Base-by-base conservation (phyloP, 2,113 vertebrate genomes). In the Halcyon senegalensis region DNA sequence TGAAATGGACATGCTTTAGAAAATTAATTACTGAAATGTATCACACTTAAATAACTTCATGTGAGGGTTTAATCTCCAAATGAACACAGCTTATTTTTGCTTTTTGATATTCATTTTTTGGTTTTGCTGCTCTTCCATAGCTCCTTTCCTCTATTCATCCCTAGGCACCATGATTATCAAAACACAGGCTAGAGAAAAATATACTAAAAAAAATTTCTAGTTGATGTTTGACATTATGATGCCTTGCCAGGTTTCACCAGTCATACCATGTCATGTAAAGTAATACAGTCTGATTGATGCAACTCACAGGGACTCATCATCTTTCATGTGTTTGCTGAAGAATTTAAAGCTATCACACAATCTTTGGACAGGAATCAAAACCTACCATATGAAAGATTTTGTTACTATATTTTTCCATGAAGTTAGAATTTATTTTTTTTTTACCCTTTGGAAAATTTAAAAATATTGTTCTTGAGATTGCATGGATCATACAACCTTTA, bases 181-280 rank as follows among this genome's bases (percentile, higher is more conserved):
- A 78, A 66, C 21, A 59, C 18, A 28, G 19, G 9, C 18, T 58
- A 67, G 31, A 84, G 63, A 81, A 86, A 87, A 92, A 75, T 28
- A 94, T 16, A 33, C 41, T 43, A 10, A 59, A 73, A 73, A 63
- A 70, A 41, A 35, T 9, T 66, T 82, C 33, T 67, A 28, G 53
- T 55, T 68, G 48, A 87, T 79, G 44, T n/a, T 89, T 85, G 84
- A 81, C 76, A 67, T 74, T 58, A 60, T 48, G 82, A 72, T 77
- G 48, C 33, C 51, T 64, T 91, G 67, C 60, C 76, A 94, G 43
- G 39, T 93, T 92, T 87, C 87, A 94, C 90, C 77, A 96, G 70
- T 77, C 59, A 43, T 33, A 60, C 51, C 73, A 53, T 67, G 56
- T 39, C 53, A 85, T 30, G 16, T 17, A 31, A 17, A 58, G 31